Conservation (phyloP, 2,797 vertebrate species). For the Coccyzus lansbergi region DNA sequence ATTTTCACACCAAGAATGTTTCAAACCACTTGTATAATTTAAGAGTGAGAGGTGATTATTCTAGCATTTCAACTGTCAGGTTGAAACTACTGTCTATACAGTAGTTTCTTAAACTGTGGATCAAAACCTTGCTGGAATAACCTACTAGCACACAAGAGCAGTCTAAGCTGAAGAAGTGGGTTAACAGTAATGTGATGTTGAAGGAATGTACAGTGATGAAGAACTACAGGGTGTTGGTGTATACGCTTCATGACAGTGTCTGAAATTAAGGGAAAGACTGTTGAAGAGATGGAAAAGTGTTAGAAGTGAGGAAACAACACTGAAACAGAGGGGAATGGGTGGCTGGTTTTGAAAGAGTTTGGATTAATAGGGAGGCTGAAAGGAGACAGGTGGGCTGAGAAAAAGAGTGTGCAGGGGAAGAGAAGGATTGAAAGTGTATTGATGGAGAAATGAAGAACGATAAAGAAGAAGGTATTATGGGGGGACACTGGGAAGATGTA, state of each 20-base stretch:
- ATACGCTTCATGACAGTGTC: not conserved
- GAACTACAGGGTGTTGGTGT: not conserved
- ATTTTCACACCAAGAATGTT: not conserved
- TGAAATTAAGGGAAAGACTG: not conserved
- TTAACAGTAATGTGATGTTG: not conserved
- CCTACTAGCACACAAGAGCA: not conserved
- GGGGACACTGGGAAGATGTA: not conserved
- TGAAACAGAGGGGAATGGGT: not conserved
- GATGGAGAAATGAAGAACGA: not conserved
- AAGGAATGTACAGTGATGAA: not conserved
- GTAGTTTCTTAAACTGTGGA: not conserved
- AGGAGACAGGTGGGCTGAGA: not conserved
- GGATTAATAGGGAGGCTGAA: not conserved
- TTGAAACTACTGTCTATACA: not conserved
- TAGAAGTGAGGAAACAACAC: not conserved
- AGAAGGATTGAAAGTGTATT: not conserved
- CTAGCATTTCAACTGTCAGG: not conserved
- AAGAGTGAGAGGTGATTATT: not conserved
- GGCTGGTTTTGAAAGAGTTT: not conserved
- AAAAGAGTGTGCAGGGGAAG: not conserved
- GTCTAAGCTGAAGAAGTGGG: not conserved
- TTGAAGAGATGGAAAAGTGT: not conserved
- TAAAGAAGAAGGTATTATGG: not conserved
- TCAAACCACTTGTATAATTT: not conserved
- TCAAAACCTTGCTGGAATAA: not conserved